A percentile compares a stretch with the other conserved stretches of the same genome.
These are phyloP conservation scores for Mactra quadrangularis DNA, from an alignment of 1,140 invertebrate species.

Conservation along the genomic window DNA sequence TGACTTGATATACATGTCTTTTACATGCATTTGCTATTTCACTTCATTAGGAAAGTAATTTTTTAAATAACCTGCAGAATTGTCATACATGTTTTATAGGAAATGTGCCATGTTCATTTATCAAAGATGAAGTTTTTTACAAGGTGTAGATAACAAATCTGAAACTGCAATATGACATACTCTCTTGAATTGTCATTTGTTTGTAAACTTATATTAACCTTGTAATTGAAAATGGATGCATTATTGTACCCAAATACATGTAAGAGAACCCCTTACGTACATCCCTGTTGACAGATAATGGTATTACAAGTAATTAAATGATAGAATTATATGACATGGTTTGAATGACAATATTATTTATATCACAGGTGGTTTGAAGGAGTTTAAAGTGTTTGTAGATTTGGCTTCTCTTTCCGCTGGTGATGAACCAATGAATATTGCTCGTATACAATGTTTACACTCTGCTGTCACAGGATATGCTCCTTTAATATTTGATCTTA, in stretches of 20 bases:
- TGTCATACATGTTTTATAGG: not conserved
- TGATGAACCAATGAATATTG: constrained; percentile 76
- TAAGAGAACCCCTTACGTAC: not conserved
- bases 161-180: no score
- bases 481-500: constrained; percentile 78
- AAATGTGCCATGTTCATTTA: not conserved
- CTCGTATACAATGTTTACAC: constrained; percentile 76
- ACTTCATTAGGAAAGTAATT: not conserved
- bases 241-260: not conserved
- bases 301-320: not conserved
- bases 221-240: not conserved
- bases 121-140: no score
- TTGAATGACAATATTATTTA: not conserved
- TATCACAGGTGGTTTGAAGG: constrained; percentile 70
- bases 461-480: constrained; percentile 79
- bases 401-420: constrained; percentile 80
- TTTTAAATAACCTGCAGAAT: not conserved
- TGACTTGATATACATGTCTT: not conserved
- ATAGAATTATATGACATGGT: not conserved
- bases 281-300: not conserved
- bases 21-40: not conserved
- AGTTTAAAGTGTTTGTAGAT: constrained; percentile 82
- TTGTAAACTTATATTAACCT: not conserved
- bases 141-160: no score
- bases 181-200: not conserved